Percentiles rank a stretch among this genome's conserved stretches.
Evolutionary conservation across 2,797 vertebrate genomes (phyloP).

Genomic region (Zenarchopterus dispar): DNA sequence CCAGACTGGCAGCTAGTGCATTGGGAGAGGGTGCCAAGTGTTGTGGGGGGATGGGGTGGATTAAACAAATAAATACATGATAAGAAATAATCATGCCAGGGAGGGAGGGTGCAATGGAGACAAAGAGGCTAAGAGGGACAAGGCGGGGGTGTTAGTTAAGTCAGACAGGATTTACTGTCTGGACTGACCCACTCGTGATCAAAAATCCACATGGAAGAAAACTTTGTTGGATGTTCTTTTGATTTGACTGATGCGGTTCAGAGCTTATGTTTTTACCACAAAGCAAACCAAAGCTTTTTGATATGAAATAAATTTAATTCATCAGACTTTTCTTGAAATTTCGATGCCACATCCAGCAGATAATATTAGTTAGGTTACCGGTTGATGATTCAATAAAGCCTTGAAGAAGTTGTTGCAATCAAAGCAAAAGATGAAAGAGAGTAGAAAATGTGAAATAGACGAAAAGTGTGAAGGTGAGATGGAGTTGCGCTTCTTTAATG

Average conservation of each 20-base stretch:
- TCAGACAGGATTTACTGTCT: slow-evolving; percentile 81
- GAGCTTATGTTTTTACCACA: slow-evolving; percentile 9
- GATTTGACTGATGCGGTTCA: slow-evolving; percentile 26
- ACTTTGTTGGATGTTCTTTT: slow-evolving; percentile 48
- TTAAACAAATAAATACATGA: slow-evolving; percentile 89
- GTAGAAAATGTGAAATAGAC: slow-evolving; percentile 35
- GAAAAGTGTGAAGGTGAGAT: slow-evolving; percentile 41
- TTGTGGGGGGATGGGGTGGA: slow-evolving; percentile 79
- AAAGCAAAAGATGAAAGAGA: slow-evolving; percentile 52
- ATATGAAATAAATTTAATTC: slow-evolving; percentile 26
- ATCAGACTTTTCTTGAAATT: slow-evolving; percentile 26
- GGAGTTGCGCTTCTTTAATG: slow-evolving; percentile 49
- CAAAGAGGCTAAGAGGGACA: slow-evolving; percentile 81
- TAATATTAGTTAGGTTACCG: slow-evolving; percentile 15
- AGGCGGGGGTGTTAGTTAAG: slow-evolving; percentile 66
- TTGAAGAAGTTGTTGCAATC: slow-evolving; percentile 22
- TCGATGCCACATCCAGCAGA: slow-evolving; percentile 24
- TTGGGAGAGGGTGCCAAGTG: slow-evolving; percentile 73
- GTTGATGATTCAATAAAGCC: slow-evolving; percentile 40
- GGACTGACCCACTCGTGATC: slow-evolving; percentile 52
- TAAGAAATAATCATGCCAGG: slow-evolving; percentile 85
- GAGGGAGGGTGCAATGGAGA: slow-evolving; percentile 75
- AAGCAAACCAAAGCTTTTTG: slow-evolving; percentile 18
- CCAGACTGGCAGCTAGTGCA: slow-evolving; percentile 81
- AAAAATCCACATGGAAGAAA: slow-evolving; percentile 44